These are phyloP conservation scores for Anhinga rufa DNA, from an alignment of 2,113 vertebrate species.

Conservation along the genomic window DNA sequence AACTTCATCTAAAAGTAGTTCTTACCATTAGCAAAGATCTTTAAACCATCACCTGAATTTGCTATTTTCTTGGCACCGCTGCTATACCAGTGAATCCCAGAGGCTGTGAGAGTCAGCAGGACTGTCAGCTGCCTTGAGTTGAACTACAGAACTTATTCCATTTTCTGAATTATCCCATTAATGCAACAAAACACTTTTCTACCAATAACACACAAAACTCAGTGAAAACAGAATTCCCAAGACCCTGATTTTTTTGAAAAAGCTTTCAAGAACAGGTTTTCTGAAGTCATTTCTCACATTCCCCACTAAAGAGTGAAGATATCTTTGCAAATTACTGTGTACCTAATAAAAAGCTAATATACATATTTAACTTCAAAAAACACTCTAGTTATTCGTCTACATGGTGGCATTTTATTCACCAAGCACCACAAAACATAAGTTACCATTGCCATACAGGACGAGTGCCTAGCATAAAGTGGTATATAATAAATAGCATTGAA, in stretches of 20 bases:
- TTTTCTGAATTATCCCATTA: not conserved
- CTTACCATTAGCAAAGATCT: not conserved
- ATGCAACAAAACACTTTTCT: not conserved
- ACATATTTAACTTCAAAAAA: not conserved
- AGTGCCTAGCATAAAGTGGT: not conserved
- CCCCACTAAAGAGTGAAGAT: not conserved
- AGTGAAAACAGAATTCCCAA: not conserved
- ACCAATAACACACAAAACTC: not conserved
- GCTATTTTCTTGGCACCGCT: not conserved
- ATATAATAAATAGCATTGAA: not conserved
- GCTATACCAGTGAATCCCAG: not conserved
- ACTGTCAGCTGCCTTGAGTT: not conserved
- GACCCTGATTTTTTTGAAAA: not conserved
- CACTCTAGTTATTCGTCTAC: not conserved
- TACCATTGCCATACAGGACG: not conserved
- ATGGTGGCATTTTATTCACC: not conserved
- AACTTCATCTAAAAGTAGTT: not conserved
- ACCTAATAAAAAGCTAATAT: not conserved
- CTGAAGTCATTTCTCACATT: not conserved
- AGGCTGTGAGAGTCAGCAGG: not conserved
- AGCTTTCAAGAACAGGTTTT: not conserved
- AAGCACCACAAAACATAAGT: not conserved
- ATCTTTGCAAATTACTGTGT: not conserved
- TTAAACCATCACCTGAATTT: not conserved
- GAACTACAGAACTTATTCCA: not conserved